phyloP scores from a whole-genome alignment of 2,888 invertebrate species.

The Cephus pygmeus region DNA sequence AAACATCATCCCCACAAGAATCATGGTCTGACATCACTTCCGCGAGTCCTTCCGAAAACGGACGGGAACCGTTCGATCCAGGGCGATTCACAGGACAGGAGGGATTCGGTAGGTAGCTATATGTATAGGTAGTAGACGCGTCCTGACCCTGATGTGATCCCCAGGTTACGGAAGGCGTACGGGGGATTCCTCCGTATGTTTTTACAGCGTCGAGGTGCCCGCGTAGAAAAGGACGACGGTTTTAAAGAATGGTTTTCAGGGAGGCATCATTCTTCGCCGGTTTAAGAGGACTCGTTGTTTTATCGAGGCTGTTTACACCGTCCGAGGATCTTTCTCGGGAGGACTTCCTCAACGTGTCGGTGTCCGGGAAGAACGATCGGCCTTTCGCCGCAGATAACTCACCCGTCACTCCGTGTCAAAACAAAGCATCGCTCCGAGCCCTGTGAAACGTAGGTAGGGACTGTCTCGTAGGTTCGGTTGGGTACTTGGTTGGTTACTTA shows the following conservation, averaged over 20 bases:
- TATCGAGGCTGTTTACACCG: conserved; percentile 57
- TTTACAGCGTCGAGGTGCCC: conserved; percentile 39
- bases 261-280: conserved; percentile 56
- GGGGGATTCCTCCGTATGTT: conserved; percentile 26
- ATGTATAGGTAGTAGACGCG: background rate
- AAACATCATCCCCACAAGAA: background rate
- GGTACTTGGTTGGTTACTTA: background rate
- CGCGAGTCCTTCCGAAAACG: background rate
- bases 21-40: background rate
- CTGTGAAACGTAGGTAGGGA: background rate
- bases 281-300: conserved; percentile 46
- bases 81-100: background rate
- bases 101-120: background rate
- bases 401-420: conserved; percentile 51
- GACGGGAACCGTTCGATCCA: background rate
- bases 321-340: conserved; percentile 53
- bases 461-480: background rate
- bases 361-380: conserved; percentile 53
- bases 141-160: background rate
- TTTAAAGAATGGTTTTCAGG: conserved; percentile 58
- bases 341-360: conserved; percentile 46
- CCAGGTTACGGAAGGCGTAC: background rate
- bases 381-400: conserved; percentile 47
- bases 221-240: conserved; percentile 34
- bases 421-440: conserved; percentile 42